Base-by-base conservation (phyloP, 2,797 vertebrate genomes). In the Champsocephalus esox region DNA sequence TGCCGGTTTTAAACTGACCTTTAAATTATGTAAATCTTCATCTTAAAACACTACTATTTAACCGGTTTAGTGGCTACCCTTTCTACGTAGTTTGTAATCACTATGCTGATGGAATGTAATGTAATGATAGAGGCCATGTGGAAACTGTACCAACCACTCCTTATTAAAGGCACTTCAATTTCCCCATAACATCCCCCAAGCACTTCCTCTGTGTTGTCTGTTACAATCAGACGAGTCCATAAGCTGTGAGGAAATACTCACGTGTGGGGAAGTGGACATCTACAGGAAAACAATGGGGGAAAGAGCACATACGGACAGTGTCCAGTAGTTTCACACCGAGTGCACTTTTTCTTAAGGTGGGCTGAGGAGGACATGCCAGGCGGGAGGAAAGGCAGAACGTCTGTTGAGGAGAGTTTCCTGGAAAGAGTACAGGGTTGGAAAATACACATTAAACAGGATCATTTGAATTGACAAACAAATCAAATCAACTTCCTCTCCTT, bases 301-400 rank as follows among this genome's bases (percentile, higher is more conserved):
- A 73, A 74, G 12, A 52, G 52, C 71, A 58, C 66, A 74, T 9
- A 56, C 69, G 46, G 28, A 43, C 41, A 34, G 49, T 12, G 6
- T 62, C 54, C 61, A 75, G 60, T 19, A 38, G 60, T 66, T 81
- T 83, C 75, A 60, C 63, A 59, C 63, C 54, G 52, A 70, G 19
- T 21, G 74, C 66, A 43, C 32, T 62, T 74, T 80, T 66, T 76
- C n/a, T 90, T 90, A 86, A 90, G 86, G 86, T 86, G 81, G 86
- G 38, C 73, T 38, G 72, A 16, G 0, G 21, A 12, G 74, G 60
- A 38, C 51, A 48, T 0, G 3, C 1, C 21, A 61, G 7, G 45
- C 41, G 0, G 12, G 63, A 21, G 3, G 56, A 56, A n/a, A 60
- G n/a, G 63, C 59, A 21, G 74, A 50, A 13, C 3, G 45, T 43